Evolutionary conservation across 2,113 vertebrate genomes (phyloP).

Genomic region (Ciconia stormi): DNA sequence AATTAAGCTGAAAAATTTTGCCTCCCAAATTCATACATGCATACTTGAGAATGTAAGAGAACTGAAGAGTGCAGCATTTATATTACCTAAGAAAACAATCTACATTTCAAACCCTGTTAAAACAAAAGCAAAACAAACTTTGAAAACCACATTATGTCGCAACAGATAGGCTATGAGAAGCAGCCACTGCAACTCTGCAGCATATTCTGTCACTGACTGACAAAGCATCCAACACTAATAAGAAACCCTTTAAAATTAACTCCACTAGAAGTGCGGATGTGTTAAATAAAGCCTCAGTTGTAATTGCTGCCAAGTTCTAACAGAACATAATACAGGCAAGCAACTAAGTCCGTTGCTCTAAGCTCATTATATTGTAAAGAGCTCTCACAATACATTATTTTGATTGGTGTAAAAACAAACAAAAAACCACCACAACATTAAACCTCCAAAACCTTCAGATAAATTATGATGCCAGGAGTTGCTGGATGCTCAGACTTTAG

Average conservation of each 20-base stretch:
- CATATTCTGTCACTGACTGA: not conserved
- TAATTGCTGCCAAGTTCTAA: constrained; percentile 54
- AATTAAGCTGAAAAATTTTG: not conserved
- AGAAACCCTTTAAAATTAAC: constrained; percentile 43
- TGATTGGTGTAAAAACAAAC: constrained; percentile 47
- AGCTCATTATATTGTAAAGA: constrained; percentile 33
- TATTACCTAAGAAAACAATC: not conserved
- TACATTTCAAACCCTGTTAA: not conserved
- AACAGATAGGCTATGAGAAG: not conserved
- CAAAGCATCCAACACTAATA: not conserved
- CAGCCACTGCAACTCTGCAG: not conserved
- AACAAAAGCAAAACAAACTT: not conserved
- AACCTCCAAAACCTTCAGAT: constrained; percentile 31
- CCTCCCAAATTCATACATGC: not conserved
- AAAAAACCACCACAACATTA: not conserved
- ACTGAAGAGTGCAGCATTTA: not conserved
- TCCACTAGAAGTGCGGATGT: constrained; percentile 4
- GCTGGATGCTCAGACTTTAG: not conserved
- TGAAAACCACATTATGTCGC: not conserved
- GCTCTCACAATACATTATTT: constrained; percentile 51
- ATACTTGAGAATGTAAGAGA: not conserved
- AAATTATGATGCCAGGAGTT: constrained; percentile 14
- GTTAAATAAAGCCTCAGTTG: constrained; percentile 51
- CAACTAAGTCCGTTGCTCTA: constrained; percentile 35
- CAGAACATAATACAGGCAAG: not conserved